Percentiles rank a stretch among this genome's conserved stretches.
Evolutionary conservation across 2,113 vertebrate genomes (phyloP).

Genomic region (Hyperopisus bebe): DNA sequence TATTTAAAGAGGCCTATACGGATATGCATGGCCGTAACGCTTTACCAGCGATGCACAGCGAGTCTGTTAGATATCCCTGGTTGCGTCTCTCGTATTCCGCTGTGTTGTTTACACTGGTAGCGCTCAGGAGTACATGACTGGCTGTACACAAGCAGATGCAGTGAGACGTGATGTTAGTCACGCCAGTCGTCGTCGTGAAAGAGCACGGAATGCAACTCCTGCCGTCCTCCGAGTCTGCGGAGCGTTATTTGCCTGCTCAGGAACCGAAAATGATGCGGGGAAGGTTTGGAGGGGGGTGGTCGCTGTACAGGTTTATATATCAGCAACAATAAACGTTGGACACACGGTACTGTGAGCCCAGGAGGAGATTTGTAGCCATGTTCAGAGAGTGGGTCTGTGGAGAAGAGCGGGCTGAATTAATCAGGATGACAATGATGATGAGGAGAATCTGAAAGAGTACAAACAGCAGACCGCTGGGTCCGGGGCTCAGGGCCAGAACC

Average conservation of each 20-base stretch:
- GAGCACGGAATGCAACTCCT: neutral
- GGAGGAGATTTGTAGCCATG: neutral
- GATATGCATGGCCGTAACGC: neutral
- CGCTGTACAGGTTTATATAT: neutral
- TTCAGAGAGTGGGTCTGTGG: neutral
- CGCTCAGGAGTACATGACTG: neutral
- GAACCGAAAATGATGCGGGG: neutral
- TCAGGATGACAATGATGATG: neutral
- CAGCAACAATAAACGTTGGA: neutral
- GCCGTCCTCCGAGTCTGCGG: neutral
- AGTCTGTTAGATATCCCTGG: neutral
- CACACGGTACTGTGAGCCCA: neutral
- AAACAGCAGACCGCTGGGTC: neutral
- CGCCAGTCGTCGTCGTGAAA: neutral
- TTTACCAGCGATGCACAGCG: neutral
- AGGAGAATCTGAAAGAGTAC: neutral
- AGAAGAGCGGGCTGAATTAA: neutral
- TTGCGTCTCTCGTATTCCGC: neutral
- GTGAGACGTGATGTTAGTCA: neutral
- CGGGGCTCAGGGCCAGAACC: neutral
- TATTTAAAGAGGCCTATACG: neutral
- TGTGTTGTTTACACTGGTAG: neutral
- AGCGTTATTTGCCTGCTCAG: neutral
- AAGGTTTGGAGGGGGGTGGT: neutral
- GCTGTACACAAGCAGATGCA: neutral